Percentiles rank a stretch among this genome's conserved stretches.
These are phyloP conservation scores for Chorisops tibialis DNA, from an alignment of 2,888 invertebrate genomes.

Conservation along the genomic window DNA sequence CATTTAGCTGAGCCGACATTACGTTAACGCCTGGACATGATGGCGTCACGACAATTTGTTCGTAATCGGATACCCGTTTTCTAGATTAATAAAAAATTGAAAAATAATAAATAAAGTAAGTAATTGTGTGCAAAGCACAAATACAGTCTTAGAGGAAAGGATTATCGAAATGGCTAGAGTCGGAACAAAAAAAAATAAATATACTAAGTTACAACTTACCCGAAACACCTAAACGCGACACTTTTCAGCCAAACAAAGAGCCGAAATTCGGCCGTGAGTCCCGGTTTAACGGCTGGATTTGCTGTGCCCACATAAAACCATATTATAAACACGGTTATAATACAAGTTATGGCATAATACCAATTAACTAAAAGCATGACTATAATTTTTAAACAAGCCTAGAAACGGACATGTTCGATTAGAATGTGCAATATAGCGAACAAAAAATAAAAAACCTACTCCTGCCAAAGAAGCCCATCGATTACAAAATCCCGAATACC, in stretches of 20 bases:
- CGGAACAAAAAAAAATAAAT: neutral
- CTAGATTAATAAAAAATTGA: constrained; percentile 51
- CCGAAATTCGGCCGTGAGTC: constrained; percentile 77
- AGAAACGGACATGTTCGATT: constrained; percentile 41
- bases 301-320: constrained; percentile 95
- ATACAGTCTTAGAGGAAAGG: constrained; percentile 14
- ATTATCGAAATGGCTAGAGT: neutral
- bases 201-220: constrained; percentile 56
- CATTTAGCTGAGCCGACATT: constrained; percentile 83
- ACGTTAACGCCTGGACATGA: constrained; percentile 75
- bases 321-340: constrained; percentile 75
- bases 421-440: constrained; percentile 9
- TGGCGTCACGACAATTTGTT: constrained; percentile 82
- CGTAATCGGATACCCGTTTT: constrained; percentile 74
- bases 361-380: constrained; percentile 94
- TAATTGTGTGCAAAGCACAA: neutral
- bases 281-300: constrained; percentile 93
- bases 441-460: constrained; percentile 57
- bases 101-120: neutral
- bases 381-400: constrained; percentile 82
- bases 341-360: constrained; percentile 83
- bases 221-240: constrained; percentile 68
- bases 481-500: constrained; percentile 93
- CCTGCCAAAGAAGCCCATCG: constrained; percentile 90
- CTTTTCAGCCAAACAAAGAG: constrained; percentile 76